Evolutionary conservation across 2,113 vertebrate genomes (phyloP).

Genomic region (Saguinus imperator): DNA sequence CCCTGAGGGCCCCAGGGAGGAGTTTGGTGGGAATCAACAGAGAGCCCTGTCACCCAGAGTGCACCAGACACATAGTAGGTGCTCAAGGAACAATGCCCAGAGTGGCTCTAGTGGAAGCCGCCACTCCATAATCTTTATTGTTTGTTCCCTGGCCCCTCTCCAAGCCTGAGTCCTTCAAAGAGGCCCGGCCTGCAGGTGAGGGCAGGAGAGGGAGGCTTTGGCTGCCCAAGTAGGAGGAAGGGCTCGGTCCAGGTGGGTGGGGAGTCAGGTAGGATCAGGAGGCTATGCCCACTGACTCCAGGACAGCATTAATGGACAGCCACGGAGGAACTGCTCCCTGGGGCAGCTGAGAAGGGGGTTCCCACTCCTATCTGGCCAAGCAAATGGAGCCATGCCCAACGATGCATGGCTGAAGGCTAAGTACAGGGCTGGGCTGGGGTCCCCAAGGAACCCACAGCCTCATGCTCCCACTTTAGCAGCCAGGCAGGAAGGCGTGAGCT

Average conservation of each 20-base stretch:
- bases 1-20: neutral
- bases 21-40: neutral
- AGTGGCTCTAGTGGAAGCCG: neutral
- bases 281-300: neutral
- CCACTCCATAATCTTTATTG: neutral
- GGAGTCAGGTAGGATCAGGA: neutral
- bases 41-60: neutral
- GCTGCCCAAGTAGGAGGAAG: neutral
- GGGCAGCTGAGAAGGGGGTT: too few relatives aligned
- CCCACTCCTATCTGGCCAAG: neutral
- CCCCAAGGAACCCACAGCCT: neutral
- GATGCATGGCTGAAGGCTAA: neutral
- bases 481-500: neutral
- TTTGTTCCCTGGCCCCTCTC: neutral
- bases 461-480: neutral
- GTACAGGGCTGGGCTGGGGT: too few relatives aligned
- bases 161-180: neutral
- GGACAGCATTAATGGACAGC: neutral
- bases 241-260: neutral
- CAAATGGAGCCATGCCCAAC: fast-evolving
- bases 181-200: neutral
- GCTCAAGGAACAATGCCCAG: neutral
- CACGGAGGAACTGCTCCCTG: neutral
- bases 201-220: neutral
- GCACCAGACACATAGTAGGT: neutral